phyloP scores from a whole-genome alignment of 2,888 invertebrate genomes.

The Eristalis tenax region DNA sequence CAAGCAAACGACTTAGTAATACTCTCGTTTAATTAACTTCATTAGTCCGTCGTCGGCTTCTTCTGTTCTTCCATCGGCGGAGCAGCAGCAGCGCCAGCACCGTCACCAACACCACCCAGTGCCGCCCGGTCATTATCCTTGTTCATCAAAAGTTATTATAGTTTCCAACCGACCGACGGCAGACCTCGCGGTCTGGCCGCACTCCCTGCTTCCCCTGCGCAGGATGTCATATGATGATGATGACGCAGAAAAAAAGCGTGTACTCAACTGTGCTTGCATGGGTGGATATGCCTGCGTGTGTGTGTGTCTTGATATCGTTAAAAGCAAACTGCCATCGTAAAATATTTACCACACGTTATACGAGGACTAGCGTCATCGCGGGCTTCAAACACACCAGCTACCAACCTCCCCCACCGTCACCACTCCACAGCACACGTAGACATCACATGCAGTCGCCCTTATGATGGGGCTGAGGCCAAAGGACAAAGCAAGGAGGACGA shows the following conservation, averaged over 20 bases:
- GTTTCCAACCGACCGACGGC: slow-evolving; percentile 35
- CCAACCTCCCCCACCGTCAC: too few species aligned
- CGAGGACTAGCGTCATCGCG: slow-evolving; percentile 30
- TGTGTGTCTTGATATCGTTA: slow-evolving; percentile 63
- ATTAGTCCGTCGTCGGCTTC: slow-evolving; percentile 42
- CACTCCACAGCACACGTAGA: neutral
- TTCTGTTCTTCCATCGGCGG: slow-evolving; percentile 17
- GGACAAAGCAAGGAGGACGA: slow-evolving; percentile 48
- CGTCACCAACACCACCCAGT: neutral
- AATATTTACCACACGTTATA: slow-evolving; percentile 68
- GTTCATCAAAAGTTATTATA: slow-evolving; percentile 70
- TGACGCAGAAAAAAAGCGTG: slow-evolving; percentile 30
- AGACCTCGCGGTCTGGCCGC: slow-evolving; percentile 1
- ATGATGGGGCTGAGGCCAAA: slow-evolving; percentile 25
- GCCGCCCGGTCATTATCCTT: slow-evolving; percentile 65
- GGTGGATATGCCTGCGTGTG: neutral
- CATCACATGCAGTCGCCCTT: neutral
- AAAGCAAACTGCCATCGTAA: slow-evolving; percentile 68
- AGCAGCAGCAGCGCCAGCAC: slow-evolving; percentile 4
- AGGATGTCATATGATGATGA: slow-evolving; percentile 54
- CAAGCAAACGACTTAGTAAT: slow-evolving; percentile 62
- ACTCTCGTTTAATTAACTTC: slow-evolving; percentile 67
- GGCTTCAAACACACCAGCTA: neutral
- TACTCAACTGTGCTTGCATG: neutral
- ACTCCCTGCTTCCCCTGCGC: neutral